phyloP scores from a whole-genome alignment of 2,797 vertebrate genomes.

The Aulostomus chinensis region DNA sequence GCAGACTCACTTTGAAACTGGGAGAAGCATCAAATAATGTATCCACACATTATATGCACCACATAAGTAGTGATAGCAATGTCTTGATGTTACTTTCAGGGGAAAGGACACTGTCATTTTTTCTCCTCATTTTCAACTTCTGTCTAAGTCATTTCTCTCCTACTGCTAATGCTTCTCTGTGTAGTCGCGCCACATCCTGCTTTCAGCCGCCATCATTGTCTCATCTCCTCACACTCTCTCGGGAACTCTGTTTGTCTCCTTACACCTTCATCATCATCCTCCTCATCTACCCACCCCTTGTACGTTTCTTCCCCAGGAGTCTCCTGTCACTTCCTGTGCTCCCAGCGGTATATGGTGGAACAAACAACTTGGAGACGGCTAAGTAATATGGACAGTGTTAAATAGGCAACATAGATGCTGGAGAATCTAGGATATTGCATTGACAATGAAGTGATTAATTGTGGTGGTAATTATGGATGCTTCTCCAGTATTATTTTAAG shows the following conservation, averaged over 20 bases:
- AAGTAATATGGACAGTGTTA: slow-evolving; percentile 47
- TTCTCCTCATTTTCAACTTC: slow-evolving; percentile 47
- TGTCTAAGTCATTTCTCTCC: slow-evolving; percentile 32
- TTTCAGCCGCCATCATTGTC: slow-evolving; percentile 58
- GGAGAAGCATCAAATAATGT: slow-evolving; percentile 25
- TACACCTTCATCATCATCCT: slow-evolving; percentile 47
- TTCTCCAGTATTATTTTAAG: slow-evolving; percentile 15
- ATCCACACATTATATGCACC: slow-evolving; percentile 33
- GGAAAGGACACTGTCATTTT: slow-evolving; percentile 49
- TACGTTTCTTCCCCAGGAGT: slow-evolving; percentile 58
- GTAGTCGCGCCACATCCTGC: slow-evolving; percentile 60
- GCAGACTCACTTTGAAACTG: slow-evolving; percentile 5
- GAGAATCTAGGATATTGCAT: slow-evolving; percentile 31
- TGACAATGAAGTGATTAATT: slow-evolving; percentile 24
- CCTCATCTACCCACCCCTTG: slow-evolving; percentile 28
- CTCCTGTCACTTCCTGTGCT: slow-evolving; percentile 66
- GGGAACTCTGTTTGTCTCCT: slow-evolving; percentile 68
- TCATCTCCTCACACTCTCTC: slow-evolving; percentile 56
- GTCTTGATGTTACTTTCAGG: slow-evolving; percentile 16
- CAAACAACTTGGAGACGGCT: slow-evolving; percentile 55
- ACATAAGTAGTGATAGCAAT: slow-evolving; percentile 14
- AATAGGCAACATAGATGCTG: slow-evolving; percentile 30
- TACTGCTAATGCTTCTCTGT: slow-evolving; percentile 59
- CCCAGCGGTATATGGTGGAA: slow-evolving; percentile 54
- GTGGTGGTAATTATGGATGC: slow-evolving; percentile 1